Conservation (phyloP, 2,797 vertebrate genomes). For the Psittacula derbiana region DNA sequence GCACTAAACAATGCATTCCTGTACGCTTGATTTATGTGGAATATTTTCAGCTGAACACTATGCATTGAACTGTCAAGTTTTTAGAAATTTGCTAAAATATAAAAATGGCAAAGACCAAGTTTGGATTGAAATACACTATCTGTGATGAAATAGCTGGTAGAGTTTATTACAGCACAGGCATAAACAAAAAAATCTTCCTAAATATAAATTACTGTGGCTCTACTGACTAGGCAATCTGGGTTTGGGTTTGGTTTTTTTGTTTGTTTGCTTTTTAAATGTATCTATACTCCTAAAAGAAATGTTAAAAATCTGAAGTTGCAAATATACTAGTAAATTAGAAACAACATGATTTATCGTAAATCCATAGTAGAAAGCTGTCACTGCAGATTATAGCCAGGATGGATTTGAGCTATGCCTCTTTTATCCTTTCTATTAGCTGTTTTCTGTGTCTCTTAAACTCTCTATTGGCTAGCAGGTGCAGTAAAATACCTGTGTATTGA, state of each 20-base stretch:
- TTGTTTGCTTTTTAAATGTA: background rate
- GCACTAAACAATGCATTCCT: background rate
- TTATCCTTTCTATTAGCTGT: background rate
- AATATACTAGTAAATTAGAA: background rate
- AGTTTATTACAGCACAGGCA: background rate
- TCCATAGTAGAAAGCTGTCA: background rate
- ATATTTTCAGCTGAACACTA: background rate
- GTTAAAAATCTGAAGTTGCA: background rate
- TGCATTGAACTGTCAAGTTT: background rate
- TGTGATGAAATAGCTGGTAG: background rate
- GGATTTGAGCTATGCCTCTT: background rate
- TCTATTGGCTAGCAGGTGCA: background rate
- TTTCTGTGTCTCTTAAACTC: background rate
- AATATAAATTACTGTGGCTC: background rate
- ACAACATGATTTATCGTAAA: background rate
- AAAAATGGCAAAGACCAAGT: background rate
- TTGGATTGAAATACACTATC: background rate
- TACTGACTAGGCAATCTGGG: background rate
- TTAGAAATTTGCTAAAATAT: background rate
- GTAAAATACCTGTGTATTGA: background rate
- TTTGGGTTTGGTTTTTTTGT: background rate
- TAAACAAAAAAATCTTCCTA: background rate
- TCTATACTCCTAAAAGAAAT: background rate
- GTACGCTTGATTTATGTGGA: background rate
- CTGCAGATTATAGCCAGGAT: background rate